A percentile compares a stretch with the other conserved stretches of the same genome.
phyloP scores from a whole-genome alignment of 2,797 vertebrate species.

The Cygnus olor region DNA sequence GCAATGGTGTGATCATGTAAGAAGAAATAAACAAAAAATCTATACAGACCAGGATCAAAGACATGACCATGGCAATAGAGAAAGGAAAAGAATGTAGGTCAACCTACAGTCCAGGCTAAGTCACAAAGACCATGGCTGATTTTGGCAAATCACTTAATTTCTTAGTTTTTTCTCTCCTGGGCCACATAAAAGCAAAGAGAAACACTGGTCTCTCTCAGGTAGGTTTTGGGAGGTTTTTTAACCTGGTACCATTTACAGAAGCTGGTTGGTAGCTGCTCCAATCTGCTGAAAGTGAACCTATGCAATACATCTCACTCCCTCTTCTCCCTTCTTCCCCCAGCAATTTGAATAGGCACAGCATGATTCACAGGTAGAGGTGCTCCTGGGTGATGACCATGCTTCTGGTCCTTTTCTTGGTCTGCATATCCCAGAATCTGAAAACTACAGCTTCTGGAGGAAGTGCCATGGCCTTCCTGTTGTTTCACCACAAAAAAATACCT shows the following conservation, averaged over 20 bases:
- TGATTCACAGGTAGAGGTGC: neutral
- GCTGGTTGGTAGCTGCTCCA: neutral
- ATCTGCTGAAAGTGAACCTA: neutral
- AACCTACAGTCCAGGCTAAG: neutral
- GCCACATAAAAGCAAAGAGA: neutral
- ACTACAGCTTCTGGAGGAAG: neutral
- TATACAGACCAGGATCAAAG: neutral
- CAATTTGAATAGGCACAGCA: neutral
- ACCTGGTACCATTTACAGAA: neutral
- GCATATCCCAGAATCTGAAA: neutral
- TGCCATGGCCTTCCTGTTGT: neutral
- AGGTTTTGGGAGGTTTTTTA: neutral
- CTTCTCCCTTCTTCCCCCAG: neutral
- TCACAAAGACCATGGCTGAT: neutral
- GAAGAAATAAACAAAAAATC: neutral
- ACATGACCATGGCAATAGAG: neutral
- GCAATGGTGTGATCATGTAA: fast-evolving
- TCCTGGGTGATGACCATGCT: neutral
- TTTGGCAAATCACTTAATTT: neutral
- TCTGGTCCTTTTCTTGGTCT: neutral
- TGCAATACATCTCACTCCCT: neutral
- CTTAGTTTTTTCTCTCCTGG: neutral
- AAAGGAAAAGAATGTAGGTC: neutral
- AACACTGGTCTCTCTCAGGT: neutral
- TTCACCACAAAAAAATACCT: neutral